Base-by-base conservation (phyloP, 1,140 invertebrate species). In the Conus ventricosus region DNA sequence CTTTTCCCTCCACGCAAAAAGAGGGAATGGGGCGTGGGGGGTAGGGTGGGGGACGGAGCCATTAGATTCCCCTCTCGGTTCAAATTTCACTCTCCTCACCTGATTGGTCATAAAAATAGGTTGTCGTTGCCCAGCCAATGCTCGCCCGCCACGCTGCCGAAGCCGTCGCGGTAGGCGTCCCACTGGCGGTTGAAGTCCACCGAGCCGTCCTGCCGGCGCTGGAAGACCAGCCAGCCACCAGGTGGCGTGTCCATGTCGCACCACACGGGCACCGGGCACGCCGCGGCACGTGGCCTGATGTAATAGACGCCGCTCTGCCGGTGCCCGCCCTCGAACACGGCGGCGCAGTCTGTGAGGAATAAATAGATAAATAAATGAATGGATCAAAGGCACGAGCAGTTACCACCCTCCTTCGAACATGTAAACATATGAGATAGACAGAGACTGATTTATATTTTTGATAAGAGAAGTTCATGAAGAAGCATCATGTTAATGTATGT, bases 81-180 rank as follows among this genome's bases (percentile, higher is more conserved):
- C 8, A 11, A 11, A 60, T 60, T 8, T 60, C 57, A 11, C 5
- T 60, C 15, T 60, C 15, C 67, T 71, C 63, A 87, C 85, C 85
- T 95, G 92, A 88, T 95, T 95, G 8, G 95, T 95, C 78, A 96
- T 90, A 90, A 91, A 96, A 96, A 10, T 39, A 96, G 92, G 83
- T 95, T 94, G 86, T 96, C 96, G 78, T 96, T 95, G 63, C 96
- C 96, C 4, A 96, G 88, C 95, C 96, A 96, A 89, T 94, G 95
- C 87, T 96, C 95, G 90, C 97, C 97, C 25, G 96, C 97, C 0
- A 98, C 97, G 95, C 99, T 97, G 7, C 98, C 98, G 94, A 99
- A 99, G 20, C 98, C 98, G 92, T 98, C 97, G 94, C 98, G 98
- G 94, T 99, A 99, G 92, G 98, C 97, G 27, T 97, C 96, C 98